Conservation (phyloP, 2,113 vertebrate genomes). For the Osmerus eperlanus region DNA sequence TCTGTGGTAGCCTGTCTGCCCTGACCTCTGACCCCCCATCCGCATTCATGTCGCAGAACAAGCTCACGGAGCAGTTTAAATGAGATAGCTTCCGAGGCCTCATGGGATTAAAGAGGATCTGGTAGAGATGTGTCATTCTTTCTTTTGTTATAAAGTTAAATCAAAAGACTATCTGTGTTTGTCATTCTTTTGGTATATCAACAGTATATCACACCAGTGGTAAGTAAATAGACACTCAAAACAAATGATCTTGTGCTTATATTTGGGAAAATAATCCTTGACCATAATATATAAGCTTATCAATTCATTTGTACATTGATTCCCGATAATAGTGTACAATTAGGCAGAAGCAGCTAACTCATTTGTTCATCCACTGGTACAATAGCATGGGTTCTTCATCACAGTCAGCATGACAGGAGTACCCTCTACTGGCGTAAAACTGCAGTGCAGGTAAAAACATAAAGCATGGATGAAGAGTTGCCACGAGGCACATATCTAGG, state of each 20-base stretch:
- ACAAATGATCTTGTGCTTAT: conserved; percentile 54
- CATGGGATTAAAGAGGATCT: too few relatives aligned
- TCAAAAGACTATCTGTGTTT: too few relatives aligned
- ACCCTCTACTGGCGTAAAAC: conserved; percentile 33
- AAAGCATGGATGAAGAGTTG: conserved; percentile 17
- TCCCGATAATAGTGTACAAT: conserved; percentile 12
- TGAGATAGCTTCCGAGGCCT: too few relatives aligned
- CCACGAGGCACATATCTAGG: conserved; percentile 17
- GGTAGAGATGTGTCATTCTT: too few relatives aligned
- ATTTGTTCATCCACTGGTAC: too few relatives aligned
- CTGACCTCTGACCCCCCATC: too few relatives aligned
- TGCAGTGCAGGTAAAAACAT: conserved; percentile 53
- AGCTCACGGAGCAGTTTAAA: too few relatives aligned
- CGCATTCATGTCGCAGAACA: too few relatives aligned
- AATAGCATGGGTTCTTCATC: background rate
- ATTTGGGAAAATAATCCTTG: conserved; percentile 54
- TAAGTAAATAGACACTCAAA: conserved; percentile 34
- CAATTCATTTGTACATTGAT: conserved; percentile 36
- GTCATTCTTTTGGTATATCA: too few relatives aligned
- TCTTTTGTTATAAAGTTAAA: too few relatives aligned
- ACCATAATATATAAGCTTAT: conserved; percentile 41
- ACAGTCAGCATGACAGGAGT: conserved; percentile 9
- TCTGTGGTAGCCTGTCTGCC: too few relatives aligned
- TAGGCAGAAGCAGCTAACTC: too few relatives aligned
- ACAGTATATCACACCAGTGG: background rate